Evolutionary conservation across 1,140 invertebrate species (phyloP), one percentile per base, ranked within the genome.

Genomic region (Idris sp.): DNA sequence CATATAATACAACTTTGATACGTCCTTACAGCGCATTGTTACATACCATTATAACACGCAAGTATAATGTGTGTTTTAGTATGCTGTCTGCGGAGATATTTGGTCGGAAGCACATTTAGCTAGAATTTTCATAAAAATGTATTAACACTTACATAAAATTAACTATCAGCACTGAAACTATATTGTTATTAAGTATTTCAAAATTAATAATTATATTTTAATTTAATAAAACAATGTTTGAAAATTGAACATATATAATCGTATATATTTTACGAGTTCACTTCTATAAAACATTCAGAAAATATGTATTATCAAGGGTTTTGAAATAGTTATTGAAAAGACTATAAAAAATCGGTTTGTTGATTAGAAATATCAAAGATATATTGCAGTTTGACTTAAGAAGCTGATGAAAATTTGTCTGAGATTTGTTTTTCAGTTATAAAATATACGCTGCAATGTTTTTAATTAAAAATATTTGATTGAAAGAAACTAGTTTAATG

Each of bases 331-430:
- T 48, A 36, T 46, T 36, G 22, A 33, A 54, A 65, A 65, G 49
- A 65, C 59, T 53, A 65, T 54, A 41, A 41, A 48, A 46, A 56
- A 67, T 67, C 18, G 62, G 62, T 49, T 67, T 56, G 49, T 58
- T 68, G 43, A 68, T 68, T 43, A 43, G 9, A 58, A 8, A 68
- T 44, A 18, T 58, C 51, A 51, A 51, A 53, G 51, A 43, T 68
- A 22, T 22, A 48, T 22, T 18, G 43, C 40, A 4, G 3, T 22
- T 4, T 56, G 26, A 31, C 18, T 31, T n/a, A 22, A 54, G 11
- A 35, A 25, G 13, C 25, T 18, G 11, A n/a, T 1, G 16, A 58
- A 58, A 35, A 51, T 58, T 48, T 35, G 38, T 18, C n/a, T 4
- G 13, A 1, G 11, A 7, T 18, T 43, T 19, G 28, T 68, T 54